Evolutionary conservation across 2,888 invertebrate genomes (phyloP).

Genomic region (Dichetophora obliterata): DNA sequence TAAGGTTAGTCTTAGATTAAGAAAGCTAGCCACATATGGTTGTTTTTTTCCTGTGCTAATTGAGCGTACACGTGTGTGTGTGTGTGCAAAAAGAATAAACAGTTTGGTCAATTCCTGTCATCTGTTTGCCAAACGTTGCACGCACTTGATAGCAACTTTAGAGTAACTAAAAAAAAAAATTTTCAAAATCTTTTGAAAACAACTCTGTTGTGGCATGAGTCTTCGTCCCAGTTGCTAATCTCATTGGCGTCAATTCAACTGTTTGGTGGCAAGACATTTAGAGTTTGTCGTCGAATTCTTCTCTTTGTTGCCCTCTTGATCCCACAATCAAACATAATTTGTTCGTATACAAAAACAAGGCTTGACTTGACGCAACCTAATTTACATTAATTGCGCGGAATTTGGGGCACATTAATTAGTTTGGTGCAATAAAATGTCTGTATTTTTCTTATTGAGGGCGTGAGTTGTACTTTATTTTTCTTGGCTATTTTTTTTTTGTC

Average conservation of each 20-base stretch:
- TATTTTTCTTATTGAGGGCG: slow-evolving; percentile 15
- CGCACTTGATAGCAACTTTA: too few species aligned
- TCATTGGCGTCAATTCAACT: not conserved
- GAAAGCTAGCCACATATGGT: too few species aligned
- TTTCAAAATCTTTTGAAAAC: too few species aligned
- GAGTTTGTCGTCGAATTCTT: not conserved
- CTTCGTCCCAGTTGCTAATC: slow-evolving; percentile 8
- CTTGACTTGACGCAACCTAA: slow-evolving; percentile 18
- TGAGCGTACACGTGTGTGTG: not conserved
- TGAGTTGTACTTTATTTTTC: not conserved
- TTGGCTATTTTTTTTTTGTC: not conserved
- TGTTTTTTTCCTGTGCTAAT: not conserved
- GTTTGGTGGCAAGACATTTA: not conserved
- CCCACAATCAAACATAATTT: slow-evolving; percentile 27
- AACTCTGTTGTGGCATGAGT: not conserved
- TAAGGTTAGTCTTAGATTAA: too few species aligned
- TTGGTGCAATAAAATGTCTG: not conserved
- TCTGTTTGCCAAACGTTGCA: too few species aligned
- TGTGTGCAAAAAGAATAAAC: too few species aligned
- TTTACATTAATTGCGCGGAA: slow-evolving; percentile 33
- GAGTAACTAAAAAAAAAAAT: too few species aligned
- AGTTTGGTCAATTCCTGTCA: too few species aligned
- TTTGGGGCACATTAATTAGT: slow-evolving; percentile 30
- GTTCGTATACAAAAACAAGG: slow-evolving; percentile 8
- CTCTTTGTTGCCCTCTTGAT: slow-evolving; percentile 19